phyloP scores from a whole-genome alignment of 2,113 vertebrate species.

The Chlamydotis undulata region DNA sequence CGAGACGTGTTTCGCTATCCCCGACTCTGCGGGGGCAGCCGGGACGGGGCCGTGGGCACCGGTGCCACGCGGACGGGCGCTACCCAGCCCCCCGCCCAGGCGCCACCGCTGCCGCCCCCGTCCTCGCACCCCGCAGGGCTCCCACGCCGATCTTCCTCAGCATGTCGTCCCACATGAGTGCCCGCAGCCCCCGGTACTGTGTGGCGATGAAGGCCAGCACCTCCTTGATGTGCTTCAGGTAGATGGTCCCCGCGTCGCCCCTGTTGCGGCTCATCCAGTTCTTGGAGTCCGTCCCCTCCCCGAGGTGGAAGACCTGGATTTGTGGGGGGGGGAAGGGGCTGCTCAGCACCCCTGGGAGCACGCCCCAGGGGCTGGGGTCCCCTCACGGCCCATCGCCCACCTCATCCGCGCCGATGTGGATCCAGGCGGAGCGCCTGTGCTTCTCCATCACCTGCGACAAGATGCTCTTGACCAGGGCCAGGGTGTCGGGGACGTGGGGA shows the following conservation, averaged over 20 bases:
- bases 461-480: constrained; percentile 71
- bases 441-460: constrained; percentile 73
- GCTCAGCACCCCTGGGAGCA: background rate
- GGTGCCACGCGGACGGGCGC: rapidly evolving
- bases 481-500: constrained; percentile 63
- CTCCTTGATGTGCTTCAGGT: constrained; percentile 74
- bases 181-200: constrained; percentile 42
- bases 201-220: constrained; percentile 66
- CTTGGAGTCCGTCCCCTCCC: constrained; percentile 77
- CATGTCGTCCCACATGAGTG: constrained; percentile 81
- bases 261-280: constrained; percentile 71
- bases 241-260: constrained; percentile 71
- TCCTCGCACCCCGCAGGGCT: constrained; percentile 66
- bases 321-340: background rate
- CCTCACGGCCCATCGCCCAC: constrained; percentile 46
- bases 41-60: rapidly evolving
- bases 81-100: background rate
- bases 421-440: constrained; percentile 71
- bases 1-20: constrained; percentile 1
- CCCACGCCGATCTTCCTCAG: constrained; percentile 60
- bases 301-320: constrained; percentile 77
- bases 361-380: rapidly evolving
- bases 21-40: constrained; percentile 19
- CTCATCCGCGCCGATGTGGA: constrained; percentile 77
- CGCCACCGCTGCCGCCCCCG: rapidly evolving